Evolutionary conservation across 2,888 invertebrate genomes (phyloP).

Genomic region (Tiphia femorata): DNA sequence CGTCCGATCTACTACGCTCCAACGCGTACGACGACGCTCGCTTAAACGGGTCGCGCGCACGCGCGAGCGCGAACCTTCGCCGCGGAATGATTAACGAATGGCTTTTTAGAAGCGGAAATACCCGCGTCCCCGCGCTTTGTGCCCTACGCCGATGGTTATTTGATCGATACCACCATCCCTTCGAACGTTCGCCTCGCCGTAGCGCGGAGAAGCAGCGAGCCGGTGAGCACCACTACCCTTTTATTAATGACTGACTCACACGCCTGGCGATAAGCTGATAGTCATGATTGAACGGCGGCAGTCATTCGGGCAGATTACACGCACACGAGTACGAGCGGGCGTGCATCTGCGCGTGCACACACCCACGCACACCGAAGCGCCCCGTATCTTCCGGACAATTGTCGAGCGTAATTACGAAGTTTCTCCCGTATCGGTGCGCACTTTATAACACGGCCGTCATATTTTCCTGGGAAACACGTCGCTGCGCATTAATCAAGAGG

Average conservation of each 20-base stretch:
- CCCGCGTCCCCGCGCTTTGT: slow-evolving; percentile 34
- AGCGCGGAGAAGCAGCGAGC: too few relatives aligned
- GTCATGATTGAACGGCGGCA: slow-evolving; percentile 29
- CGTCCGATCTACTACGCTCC: too few relatives aligned
- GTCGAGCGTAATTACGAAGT: slow-evolving; percentile 7
- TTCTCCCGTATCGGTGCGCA: slow-evolving; percentile 5
- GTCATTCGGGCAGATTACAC: slow-evolving; percentile 16
- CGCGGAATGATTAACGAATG: slow-evolving; percentile 17
- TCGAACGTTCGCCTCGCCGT: slow-evolving; percentile 38
- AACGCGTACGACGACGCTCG: too few relatives aligned
- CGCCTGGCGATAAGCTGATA: slow-evolving; percentile 50
- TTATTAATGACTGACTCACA: slow-evolving; percentile 62
- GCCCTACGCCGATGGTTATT: slow-evolving; percentile 56
- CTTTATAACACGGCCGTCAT: slow-evolving; percentile 15
- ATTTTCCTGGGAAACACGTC: too few relatives aligned
- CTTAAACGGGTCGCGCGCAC: too few relatives aligned
- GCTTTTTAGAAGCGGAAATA: slow-evolving; percentile 25
- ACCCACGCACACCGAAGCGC: slow-evolving; percentile 10
- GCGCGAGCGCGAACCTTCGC: too few relatives aligned
- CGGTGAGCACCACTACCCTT: slow-evolving; percentile 40
- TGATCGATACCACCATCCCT: slow-evolving; percentile 61
- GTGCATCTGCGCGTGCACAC: not conserved
- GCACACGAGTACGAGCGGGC: slow-evolving; percentile 1
- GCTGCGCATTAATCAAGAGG: too few relatives aligned
- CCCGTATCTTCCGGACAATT: slow-evolving; percentile 28